Percentiles rank a stretch among this genome's conserved stretches.
phyloP scores from a whole-genome alignment of 2,113 vertebrate genomes.

The Dipodomys merriami region DNA sequence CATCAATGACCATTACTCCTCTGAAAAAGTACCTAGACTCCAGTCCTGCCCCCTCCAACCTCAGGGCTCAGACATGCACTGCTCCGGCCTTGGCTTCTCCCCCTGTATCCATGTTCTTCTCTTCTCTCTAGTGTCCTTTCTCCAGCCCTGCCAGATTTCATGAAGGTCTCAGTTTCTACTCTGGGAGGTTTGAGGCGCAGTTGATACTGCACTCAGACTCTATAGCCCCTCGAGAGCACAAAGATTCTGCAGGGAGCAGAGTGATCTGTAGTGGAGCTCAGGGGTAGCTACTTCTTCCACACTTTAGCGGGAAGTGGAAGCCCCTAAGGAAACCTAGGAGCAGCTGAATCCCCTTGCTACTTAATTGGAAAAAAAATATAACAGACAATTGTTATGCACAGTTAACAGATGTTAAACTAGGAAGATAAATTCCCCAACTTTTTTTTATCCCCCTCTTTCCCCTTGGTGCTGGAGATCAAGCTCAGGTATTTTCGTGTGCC shows the following conservation, averaged over 20 bases:
- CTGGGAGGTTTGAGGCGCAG: not conserved
- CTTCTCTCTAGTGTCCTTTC: not conserved
- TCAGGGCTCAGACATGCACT: not conserved
- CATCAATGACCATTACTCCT: not conserved
- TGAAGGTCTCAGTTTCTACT: not conserved
- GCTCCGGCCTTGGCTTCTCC: not conserved
- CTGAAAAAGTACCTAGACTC: not conserved
- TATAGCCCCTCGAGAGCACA: not conserved
- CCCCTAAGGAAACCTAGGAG: not conserved
- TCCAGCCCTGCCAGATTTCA: not conserved
- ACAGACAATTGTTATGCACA: not conserved
- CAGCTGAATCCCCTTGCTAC: not conserved
- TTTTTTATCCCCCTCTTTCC: not conserved
- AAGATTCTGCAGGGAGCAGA: not conserved
- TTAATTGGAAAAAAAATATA: not conserved
- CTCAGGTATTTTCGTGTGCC: no score
- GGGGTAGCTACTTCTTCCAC: not conserved
- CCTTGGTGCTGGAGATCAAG: not conserved
- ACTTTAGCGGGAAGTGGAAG: not conserved
- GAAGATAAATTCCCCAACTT: not conserved
- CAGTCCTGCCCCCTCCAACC: not conserved
- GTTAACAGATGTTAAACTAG: not conserved
- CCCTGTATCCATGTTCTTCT: not conserved
- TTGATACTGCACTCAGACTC: not conserved
- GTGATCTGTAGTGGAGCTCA: not conserved